Conservation (phyloP, 2,888 invertebrate species). For the Fragum sueziense region DNA sequence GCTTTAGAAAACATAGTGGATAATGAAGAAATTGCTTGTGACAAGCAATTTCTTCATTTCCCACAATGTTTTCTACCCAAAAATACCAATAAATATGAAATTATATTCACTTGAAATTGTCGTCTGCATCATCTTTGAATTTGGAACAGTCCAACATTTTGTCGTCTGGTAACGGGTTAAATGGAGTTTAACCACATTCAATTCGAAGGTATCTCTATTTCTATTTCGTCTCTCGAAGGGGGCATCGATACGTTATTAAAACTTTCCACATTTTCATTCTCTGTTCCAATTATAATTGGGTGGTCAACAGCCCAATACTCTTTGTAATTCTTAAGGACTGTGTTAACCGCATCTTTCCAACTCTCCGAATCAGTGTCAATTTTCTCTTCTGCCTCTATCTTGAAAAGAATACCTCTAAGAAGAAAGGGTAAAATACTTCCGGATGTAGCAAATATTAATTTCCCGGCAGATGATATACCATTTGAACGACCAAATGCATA, state of each 20-base stretch:
- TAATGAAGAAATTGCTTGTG: neutral
- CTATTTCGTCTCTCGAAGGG: too few species aligned
- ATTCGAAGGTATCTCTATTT: too few species aligned
- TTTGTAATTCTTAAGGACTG: constrained; percentile 10
- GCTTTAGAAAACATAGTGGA: neutral
- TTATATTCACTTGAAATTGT: too few species aligned
- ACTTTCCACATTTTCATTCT: too few species aligned
- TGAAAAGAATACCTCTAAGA: constrained; percentile 37
- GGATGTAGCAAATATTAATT: constrained; percentile 36
- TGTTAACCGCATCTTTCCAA: constrained; percentile 33
- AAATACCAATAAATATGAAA: neutral
- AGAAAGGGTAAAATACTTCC: constrained; percentile 49
- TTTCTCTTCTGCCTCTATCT: constrained; percentile 5
- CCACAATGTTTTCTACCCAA: neutral
- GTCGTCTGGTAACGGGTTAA: too few species aligned
- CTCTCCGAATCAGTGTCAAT: constrained; percentile 37
- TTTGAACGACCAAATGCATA: constrained; percentile 47
- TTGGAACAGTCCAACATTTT: too few species aligned
- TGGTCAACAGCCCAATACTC: constrained; percentile 31
- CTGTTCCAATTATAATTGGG: too few species aligned
- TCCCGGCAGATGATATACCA: constrained; percentile 30
- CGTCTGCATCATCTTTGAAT: too few species aligned
- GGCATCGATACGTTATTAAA: too few species aligned
- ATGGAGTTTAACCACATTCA: too few species aligned
- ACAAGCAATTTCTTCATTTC: constrained; percentile 1